Conservation (phyloP, 2,797 vertebrate genomes). For the Zalophus californianus region DNA sequence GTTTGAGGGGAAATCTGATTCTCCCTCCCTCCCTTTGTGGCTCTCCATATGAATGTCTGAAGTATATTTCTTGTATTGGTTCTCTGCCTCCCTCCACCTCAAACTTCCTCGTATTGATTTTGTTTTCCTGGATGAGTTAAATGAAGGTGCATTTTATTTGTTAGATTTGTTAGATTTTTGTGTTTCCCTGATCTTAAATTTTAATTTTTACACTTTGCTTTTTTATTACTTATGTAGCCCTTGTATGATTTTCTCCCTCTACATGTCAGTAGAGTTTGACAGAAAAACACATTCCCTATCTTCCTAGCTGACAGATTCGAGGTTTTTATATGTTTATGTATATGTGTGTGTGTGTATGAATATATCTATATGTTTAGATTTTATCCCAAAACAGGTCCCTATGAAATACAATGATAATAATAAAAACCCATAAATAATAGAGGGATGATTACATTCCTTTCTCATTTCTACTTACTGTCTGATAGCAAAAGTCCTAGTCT, state of each 20-base stretch:
- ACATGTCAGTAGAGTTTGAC: neutral
- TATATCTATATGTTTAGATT: neutral
- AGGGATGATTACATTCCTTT: neutral
- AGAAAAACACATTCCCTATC: conserved; percentile 5
- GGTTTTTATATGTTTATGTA: neutral
- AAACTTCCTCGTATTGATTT: neutral
- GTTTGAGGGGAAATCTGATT: neutral
- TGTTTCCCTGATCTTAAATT: neutral
- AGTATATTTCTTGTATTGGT: neutral
- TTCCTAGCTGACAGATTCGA: neutral
- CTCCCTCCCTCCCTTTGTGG: neutral
- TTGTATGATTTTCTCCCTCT: neutral
- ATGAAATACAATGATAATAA: neutral
- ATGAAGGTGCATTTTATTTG: conserved; percentile 19
- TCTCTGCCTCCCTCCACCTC: neutral
- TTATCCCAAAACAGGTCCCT: neutral
- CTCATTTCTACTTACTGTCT: conserved; percentile 27
- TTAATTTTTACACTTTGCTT: conserved; percentile 24
- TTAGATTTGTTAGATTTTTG: conserved; percentile 7
- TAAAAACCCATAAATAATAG: conserved; percentile 18
- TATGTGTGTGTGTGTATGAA: neutral
- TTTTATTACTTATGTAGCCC: neutral
- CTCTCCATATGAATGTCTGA: neutral
- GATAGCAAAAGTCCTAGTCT: conserved; percentile 29
- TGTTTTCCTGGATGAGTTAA: conserved; percentile 3